Conservation (phyloP, 2,797 vertebrate species). For the Spinus pinus region DNA sequence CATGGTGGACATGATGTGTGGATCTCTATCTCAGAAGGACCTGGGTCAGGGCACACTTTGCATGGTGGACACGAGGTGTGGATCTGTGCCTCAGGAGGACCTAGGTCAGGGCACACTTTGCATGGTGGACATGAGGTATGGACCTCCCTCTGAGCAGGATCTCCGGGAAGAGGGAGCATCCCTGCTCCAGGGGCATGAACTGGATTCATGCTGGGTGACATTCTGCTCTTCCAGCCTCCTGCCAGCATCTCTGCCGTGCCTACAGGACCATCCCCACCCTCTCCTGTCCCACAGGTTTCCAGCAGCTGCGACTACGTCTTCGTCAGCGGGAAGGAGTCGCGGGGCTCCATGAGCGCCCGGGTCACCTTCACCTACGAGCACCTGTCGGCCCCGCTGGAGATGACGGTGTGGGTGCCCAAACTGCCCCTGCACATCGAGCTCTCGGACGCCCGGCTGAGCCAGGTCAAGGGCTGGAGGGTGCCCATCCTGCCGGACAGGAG, state of each 20-base stretch:
- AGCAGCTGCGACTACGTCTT: conserved; percentile 97
- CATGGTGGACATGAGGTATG: accelerated
- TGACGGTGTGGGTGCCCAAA: conserved; percentile 97
- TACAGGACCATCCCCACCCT: accelerated
- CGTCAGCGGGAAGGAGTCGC: conserved; percentile 95
- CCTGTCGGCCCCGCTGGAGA: conserved; percentile 90
- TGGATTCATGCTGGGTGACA: accelerated
- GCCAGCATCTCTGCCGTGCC: not conserved
- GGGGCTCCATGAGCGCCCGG: conserved; percentile 92
- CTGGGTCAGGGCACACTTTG: not conserved
- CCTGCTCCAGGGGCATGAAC: not conserved
- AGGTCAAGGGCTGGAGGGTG: conserved; percentile 99
- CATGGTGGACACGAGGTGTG: not conserved
- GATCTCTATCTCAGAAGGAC: not conserved
- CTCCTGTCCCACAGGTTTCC: conserved; percentile 83
- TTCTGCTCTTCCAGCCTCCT: not conserved
- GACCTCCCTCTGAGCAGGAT: not conserved
- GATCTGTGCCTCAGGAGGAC: not conserved
- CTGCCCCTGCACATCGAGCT: conserved; percentile 93
- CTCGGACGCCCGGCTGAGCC: conserved; percentile 88
- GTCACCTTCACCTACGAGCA: conserved; percentile 96
- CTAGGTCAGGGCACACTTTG: not conserved
- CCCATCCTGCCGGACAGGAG: conserved; percentile 92
- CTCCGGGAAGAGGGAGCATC: accelerated
- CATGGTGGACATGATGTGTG: not conserved